Conservation (phyloP, 2,888 invertebrate species). For the Nephrotoma guestfalica region DNA sequence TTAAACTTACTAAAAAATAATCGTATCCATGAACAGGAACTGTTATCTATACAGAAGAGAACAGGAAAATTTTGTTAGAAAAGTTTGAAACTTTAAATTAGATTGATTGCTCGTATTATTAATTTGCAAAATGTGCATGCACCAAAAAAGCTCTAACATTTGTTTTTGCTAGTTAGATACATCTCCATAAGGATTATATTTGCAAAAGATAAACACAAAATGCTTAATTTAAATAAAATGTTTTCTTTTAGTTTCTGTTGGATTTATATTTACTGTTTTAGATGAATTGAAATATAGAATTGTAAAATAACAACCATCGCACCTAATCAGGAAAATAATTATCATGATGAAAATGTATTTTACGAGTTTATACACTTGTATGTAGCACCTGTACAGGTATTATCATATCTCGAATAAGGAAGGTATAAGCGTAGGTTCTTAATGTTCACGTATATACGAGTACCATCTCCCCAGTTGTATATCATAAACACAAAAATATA, state of each 20-base stretch:
- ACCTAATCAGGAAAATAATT: not conserved
- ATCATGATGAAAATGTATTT: not conserved
- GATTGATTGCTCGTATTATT: not conserved
- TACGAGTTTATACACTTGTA: not conserved
- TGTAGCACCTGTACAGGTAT: not conserved
- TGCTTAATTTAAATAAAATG: not conserved
- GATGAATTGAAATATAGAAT: not conserved
- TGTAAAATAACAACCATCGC: not conserved
- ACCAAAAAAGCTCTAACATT: not conserved
- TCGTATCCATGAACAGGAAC: not conserved
- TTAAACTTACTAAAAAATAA: too few species aligned
- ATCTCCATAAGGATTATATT: not conserved
- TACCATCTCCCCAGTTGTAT: not conserved
- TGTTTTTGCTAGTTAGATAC: not conserved
- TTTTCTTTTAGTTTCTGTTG: not conserved
- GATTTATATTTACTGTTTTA: not conserved
- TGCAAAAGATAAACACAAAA: not conserved
- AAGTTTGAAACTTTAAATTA: not conserved
- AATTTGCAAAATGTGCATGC: not conserved
- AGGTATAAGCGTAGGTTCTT: too few species aligned
- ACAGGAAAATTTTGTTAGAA: not conserved
- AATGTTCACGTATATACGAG: not conserved
- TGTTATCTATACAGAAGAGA: not conserved
- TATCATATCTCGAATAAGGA: too few species aligned
- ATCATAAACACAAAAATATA: not conserved